Percentiles rank a stretch among this genome's conserved stretches.
phyloP scores from a whole-genome alignment of 1,140 invertebrate genomes.

The Saccostrea cuccullata region DNA sequence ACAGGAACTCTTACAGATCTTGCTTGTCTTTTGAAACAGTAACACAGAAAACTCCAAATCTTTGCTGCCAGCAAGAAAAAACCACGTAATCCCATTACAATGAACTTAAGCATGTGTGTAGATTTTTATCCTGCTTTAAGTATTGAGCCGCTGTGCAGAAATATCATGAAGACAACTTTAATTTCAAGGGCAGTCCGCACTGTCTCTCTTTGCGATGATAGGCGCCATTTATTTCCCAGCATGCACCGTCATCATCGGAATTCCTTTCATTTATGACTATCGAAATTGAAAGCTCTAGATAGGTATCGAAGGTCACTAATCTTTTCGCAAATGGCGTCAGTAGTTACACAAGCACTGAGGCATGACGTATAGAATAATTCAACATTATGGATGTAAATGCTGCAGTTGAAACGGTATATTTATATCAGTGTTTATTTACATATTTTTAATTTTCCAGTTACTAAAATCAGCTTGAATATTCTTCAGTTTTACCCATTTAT shows the following conservation, averaged over 20 bases:
- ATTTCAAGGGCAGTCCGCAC: constrained; percentile 49
- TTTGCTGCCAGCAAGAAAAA: constrained; percentile 95
- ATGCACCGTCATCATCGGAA: constrained; percentile 47
- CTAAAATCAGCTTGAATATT: not conserved
- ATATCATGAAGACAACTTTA: constrained; percentile 42
- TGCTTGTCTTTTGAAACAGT: constrained; percentile 96
- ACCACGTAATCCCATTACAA: constrained; percentile 97
- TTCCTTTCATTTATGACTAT: not conserved
- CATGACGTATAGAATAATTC: not conserved
- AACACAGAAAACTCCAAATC: constrained; percentile 98
- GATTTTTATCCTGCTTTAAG: constrained; percentile 39
- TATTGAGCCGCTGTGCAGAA: constrained; percentile 16
- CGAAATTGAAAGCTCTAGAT: not conserved
- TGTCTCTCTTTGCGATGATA: constrained; percentile 37
- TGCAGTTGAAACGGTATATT: not conserved
- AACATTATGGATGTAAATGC: constrained; percentile 21
- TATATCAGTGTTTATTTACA: not conserved
- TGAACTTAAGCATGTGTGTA: constrained; percentile 92
- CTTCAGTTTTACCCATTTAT: not conserved
- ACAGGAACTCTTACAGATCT: constrained; percentile 89
- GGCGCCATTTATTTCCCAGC: constrained; percentile 74
- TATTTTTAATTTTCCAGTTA: too few relatives aligned
- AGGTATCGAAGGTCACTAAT: not conserved
- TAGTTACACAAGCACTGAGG: constrained; percentile 55
- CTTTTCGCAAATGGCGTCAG: constrained; percentile 57